Evolutionary conservation across 1,140 invertebrate genomes (phyloP), one percentile per base, ranked within the genome.

Genomic region (Papilio aristodemus): DNA sequence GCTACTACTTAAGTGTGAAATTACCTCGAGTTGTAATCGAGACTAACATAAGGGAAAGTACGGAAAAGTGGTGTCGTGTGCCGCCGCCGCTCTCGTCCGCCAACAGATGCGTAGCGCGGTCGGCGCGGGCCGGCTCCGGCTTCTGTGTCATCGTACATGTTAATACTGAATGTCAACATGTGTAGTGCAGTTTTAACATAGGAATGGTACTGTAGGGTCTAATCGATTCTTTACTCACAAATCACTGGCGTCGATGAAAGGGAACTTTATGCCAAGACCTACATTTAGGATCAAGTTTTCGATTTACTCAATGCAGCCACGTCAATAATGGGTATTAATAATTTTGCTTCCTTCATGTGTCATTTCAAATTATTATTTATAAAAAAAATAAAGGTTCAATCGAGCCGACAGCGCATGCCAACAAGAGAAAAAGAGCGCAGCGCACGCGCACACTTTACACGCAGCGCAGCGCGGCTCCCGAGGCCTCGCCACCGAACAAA

Each of bases 341-440:
- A 43, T 43, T n/a, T 54, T 25, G 19, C 46, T 9, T 19, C 22
- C 9, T 54, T 22, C 19, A 54, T 4, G 13, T 54, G 46, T 22
- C 46, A 54, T 54, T 54, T 54, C 10, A 54, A 54, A 54, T 54
- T 54, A 54, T 22, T 54, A 9, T 54, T 11, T 19, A 54, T 54
- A 54, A 54, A 54, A 54, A 54, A 9, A 22, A 22, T 54, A 22
- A 54, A 54, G 46, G 46, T 54, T 54, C 46, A 54, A 54, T 54
- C 46, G 46, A 54, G 46, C 46, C 46, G 46, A 54, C 46, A 54
- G 46, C 27, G 27, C 19, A 54, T 54, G 46, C 10, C 46, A 54
- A 54, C 22, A 54, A 54, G 46, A 54, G 46, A 54, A 54, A 54
- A 54, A 54, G 46, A 2, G 2, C 6, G 17, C 46, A 25, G 0